phyloP scores from a whole-genome alignment of 2,797 vertebrate genomes.

The Lophotriccus pileatus region DNA sequence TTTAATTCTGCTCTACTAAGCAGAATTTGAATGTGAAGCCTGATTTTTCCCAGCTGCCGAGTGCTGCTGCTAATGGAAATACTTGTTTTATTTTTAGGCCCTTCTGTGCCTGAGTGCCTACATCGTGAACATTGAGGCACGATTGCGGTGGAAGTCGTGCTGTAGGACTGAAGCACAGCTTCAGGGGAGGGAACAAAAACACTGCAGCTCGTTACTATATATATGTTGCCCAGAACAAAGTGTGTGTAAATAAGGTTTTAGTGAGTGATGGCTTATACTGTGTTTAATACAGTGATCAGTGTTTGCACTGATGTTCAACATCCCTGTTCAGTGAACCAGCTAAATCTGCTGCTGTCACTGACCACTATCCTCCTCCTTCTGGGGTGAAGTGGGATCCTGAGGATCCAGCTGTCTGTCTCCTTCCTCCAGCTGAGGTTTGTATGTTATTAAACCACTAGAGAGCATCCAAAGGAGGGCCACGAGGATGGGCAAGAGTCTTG shows the following conservation, averaged over 20 bases:
- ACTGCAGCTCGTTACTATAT: neutral
- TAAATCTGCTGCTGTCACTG: neutral
- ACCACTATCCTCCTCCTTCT: neutral
- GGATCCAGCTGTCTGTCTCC: too few relatives aligned
- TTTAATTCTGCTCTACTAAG: neutral
- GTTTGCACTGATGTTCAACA: neutral
- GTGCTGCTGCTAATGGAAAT: neutral
- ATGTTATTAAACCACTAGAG: neutral
- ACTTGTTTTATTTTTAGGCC: conserved; percentile 45
- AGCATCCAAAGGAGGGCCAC: neutral
- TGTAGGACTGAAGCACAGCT: neutral
- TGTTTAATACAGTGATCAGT: neutral
- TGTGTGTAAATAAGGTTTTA: neutral
- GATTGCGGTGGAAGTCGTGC: conserved; percentile 4
- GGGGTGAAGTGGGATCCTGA: neutral
- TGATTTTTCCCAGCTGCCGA: neutral
- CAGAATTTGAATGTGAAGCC: neutral
- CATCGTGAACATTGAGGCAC: neutral
- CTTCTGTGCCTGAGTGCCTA: neutral
- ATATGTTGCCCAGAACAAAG: neutral
- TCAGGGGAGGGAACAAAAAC: neutral
- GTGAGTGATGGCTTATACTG: neutral
- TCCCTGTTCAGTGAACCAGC: neutral
- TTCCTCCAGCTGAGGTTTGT: neutral
- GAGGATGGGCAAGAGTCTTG: neutral